Base-by-base conservation (phyloP, 2,888 invertebrate genomes). In the Eustalomyia histrio region DNA sequence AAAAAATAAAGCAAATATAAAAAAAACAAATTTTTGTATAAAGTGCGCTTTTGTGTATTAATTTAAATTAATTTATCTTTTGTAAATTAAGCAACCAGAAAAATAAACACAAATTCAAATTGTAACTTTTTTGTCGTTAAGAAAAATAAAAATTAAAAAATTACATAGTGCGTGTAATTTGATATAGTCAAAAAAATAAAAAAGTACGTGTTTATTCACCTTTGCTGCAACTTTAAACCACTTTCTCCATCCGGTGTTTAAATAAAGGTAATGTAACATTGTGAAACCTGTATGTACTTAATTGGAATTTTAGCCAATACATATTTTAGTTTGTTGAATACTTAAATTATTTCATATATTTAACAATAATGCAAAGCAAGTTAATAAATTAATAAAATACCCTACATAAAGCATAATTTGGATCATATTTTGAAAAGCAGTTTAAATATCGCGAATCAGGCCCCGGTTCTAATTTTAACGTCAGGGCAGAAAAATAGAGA, bases 31-130 rank as follows among this genome's bases (percentile, higher is more conserved):
- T 53, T 68, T 61, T 24, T 53, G 18, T 43, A 12, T 21, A 73
- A 79, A 68, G 52, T 63, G 33, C n/a, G 57, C 57, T 65, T 71
- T 79, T 79, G 73, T 79, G 63, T 73, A 63, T 73, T 60, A 73
- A 79, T 79, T 68, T 64, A 79, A 79, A 50, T 57, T 61, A 67
- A 79, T 73, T 68, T 39, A 64, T 69, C 14, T 53, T 58, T 58
- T 43, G n/a, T 55, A 10, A 33, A 57, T 24, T 43, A 64, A 55
- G 43, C 33, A 2, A 6, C n/a, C n/a, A 71, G 5, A 71, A 18
- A 14, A 43, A 61, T 18, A 39, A 57, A 24, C 17, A 18, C 1
- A 6, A 29, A 29, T 29, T 29, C 3, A 29, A 3, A 14, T 39
- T 39, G 10, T 12, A n/a, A 7, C 43, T 47, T n/a, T 47, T n/a